phyloP scores from a whole-genome alignment of 2,888 invertebrate genomes.

The Linnaemya tessellans region DNA sequence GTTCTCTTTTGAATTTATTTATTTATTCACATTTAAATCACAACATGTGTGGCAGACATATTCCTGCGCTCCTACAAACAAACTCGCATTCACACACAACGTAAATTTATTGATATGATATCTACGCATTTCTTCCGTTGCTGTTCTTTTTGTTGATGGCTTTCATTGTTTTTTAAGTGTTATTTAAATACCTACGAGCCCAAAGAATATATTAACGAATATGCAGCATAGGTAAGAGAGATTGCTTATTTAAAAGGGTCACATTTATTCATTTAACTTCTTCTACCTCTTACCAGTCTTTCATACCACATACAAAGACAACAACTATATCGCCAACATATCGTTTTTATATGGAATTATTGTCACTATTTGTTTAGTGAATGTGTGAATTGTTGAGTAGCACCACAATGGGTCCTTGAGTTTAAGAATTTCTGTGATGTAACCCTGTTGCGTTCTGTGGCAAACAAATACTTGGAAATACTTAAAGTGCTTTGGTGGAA shows the following conservation, averaged over 20 bases:
- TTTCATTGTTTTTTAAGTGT: constrained; percentile 51
- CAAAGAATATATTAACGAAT: constrained; percentile 19
- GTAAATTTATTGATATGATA: constrained; percentile 51
- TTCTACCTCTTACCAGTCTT: constrained; percentile 26
- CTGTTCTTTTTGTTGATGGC: constrained; percentile 1
- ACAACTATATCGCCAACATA: constrained; percentile 37
- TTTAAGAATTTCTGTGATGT: neutral
- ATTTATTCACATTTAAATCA: constrained; percentile 68
- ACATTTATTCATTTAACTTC: constrained; percentile 20
- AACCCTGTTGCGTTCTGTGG: neutral
- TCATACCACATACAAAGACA: constrained; percentile 23
- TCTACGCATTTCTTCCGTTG: constrained; percentile 33
- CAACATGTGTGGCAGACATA: constrained; percentile 65
- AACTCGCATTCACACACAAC: constrained; percentile 2
- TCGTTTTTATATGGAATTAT: constrained; percentile 15
- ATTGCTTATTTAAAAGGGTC: constrained; percentile 8
- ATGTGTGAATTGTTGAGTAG: neutral
- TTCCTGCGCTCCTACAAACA: constrained; percentile 7
- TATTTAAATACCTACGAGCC: constrained; percentile 40
- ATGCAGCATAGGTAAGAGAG: neutral
- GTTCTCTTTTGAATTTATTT: constrained; percentile 53
- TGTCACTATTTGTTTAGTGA: constrained; percentile 31
- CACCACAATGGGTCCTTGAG: constrained; percentile 1
- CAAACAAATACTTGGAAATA: too few species aligned
- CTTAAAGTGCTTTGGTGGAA: too few species aligned